These are phyloP conservation scores for Paraescarpia echinospica DNA, from an alignment of 1,140 invertebrate genomes.

Conservation along the genomic window DNA sequence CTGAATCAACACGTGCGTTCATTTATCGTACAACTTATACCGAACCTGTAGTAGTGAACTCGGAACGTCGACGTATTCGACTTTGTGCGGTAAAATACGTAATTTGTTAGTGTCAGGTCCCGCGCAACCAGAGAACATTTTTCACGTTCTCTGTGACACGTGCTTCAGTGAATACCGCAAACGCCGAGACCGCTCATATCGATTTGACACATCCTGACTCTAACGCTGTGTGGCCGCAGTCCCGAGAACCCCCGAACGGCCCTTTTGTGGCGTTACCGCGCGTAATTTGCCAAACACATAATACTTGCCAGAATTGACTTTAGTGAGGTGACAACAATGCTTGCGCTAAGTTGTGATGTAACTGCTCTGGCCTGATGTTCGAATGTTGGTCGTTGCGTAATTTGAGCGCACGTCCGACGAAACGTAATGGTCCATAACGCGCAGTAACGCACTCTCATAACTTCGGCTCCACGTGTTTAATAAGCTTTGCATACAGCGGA, in stretches of 20 bases:
- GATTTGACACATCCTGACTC: background rate
- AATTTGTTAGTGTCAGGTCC: background rate
- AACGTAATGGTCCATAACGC: background rate
- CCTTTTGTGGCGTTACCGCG: background rate
- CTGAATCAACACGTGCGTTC: background rate
- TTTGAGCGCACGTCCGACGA: background rate
- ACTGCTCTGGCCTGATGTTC: background rate
- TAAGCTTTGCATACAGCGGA: background rate
- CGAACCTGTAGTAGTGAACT: background rate
- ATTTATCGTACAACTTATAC: background rate
- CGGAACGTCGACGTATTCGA: background rate
- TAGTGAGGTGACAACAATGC: background rate
- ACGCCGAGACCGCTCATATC: background rate
- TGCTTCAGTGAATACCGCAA: background rate
- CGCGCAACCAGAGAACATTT: background rate
- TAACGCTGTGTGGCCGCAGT: no score
- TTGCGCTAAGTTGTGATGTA: background rate
- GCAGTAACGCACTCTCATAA: background rate
- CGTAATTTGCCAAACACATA: background rate
- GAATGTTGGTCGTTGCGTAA: background rate
- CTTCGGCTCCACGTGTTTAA: background rate
- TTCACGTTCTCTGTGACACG: background rate
- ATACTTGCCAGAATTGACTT: background rate
- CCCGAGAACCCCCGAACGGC: background rate
- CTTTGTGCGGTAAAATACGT: background rate